A percentile compares a stretch with the other conserved stretches of the same genome.
Evolutionary conservation across 2,888 invertebrate species (phyloP).

Genomic region (Podabrus alpinus): DNA sequence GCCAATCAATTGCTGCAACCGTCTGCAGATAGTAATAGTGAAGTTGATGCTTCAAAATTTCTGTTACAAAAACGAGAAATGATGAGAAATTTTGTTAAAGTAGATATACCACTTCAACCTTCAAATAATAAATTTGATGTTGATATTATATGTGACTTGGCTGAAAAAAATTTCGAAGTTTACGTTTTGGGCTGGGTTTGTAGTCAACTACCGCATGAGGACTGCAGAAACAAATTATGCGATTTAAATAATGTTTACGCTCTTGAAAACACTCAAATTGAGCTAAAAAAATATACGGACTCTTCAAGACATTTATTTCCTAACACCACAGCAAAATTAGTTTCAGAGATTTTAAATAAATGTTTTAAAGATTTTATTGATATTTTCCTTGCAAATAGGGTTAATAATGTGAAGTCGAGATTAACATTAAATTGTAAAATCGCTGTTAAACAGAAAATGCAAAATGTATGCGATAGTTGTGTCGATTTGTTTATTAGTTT

Average conservation of each 20-base stretch:
- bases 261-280: background rate
- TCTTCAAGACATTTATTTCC: background rate
- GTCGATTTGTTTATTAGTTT: too few species aligned
- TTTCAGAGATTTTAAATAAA: too few species aligned
- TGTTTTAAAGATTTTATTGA: too few species aligned
- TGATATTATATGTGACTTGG: background rate
- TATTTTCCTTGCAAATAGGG: too few species aligned
- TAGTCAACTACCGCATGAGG: background rate
- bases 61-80: background rate
- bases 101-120: background rate
- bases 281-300: background rate
- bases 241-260: background rate
- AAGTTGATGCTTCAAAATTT: too few species aligned
- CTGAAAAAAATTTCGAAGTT: background rate
- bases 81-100: background rate
- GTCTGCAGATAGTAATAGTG: too few species aligned
- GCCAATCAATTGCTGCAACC: too few species aligned
- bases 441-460: too few species aligned
- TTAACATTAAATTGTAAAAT: too few species aligned
- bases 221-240: background rate
- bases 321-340: background rate
- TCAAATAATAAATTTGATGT: background rate
- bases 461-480: too few species aligned
- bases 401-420: too few species aligned
- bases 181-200: background rate